These are phyloP conservation scores for Lerema accius DNA, from an alignment of 1,140 invertebrate species.

Conservation along the genomic window DNA sequence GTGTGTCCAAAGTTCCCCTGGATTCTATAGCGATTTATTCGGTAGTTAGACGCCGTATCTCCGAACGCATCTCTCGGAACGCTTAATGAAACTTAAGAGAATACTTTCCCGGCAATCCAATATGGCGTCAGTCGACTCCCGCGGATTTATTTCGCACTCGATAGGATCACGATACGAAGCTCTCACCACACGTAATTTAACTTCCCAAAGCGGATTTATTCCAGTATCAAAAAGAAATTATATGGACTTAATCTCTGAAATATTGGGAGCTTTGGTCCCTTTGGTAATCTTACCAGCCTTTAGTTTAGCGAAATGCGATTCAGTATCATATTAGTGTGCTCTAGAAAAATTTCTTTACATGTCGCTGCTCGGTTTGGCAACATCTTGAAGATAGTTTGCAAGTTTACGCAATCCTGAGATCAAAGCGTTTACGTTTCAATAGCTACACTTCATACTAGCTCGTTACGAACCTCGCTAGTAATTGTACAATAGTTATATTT, in stretches of 20 bases:
- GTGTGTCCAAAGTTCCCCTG: constrained; percentile 47
- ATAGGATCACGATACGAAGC: constrained; percentile 66
- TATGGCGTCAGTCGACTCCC: constrained; percentile 55
- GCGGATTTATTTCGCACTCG: constrained; percentile 64
- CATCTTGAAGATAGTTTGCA: constrained; percentile 1
- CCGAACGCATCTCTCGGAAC: constrained; percentile 56
- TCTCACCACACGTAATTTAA: constrained; percentile 70
- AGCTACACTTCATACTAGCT: background rate
- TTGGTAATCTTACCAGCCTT: background rate
- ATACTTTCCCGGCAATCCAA: constrained; percentile 65
- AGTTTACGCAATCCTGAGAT: constrained; percentile 6
- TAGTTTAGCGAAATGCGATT: background rate
- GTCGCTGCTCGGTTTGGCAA: constrained; percentile 4
- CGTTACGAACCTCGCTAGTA: background rate
- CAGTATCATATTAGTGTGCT: background rate
- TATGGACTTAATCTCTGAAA: constrained; percentile 44
- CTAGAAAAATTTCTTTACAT: background rate
- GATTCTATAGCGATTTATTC: constrained; percentile 54
- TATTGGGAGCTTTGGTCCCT: constrained; percentile 13
- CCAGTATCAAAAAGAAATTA: constrained; percentile 74
- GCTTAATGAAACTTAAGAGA: constrained; percentile 75
- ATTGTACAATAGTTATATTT: background rate
- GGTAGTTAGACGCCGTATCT: constrained; percentile 55
- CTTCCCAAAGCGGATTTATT: constrained; percentile 64
- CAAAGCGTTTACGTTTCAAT: constrained; percentile 5